A percentile compares a stretch with the other conserved stretches of the same genome.
Evolutionary conservation across 2,888 invertebrate species (phyloP).

Genomic region (Smittia aterrima): DNA sequence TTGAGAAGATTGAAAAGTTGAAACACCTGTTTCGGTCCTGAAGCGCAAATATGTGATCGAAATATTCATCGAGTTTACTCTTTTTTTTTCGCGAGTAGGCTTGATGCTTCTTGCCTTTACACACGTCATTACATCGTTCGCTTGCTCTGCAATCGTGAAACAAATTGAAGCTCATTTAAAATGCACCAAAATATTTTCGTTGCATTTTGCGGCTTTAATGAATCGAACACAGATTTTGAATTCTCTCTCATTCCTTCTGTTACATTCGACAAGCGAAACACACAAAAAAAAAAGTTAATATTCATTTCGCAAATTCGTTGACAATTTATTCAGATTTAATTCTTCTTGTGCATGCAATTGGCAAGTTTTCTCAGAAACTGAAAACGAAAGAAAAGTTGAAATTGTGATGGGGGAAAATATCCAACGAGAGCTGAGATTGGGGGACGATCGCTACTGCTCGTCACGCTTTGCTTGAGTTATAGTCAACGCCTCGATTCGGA

Average conservation of each 20-base stretch:
- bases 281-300: neutral
- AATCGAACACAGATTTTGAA: neutral
- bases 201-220: slow-evolving; percentile 20
- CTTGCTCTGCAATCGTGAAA: slow-evolving; percentile 2
- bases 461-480: too few species aligned
- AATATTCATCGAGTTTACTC: slow-evolving; percentile 7
- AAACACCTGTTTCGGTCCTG: slow-evolving; percentile 1
- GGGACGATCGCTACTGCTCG: neutral
- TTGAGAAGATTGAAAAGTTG: slow-evolving; percentile 6
- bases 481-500: too few species aligned
- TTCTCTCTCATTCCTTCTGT: neutral
- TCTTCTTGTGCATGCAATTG: slow-evolving; percentile 7
- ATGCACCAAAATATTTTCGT: slow-evolving; percentile 1
- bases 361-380: slow-evolving; percentile 1
- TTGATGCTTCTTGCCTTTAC: neutral
- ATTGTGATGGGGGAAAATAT: slow-evolving; percentile 18
- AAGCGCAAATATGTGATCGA: neutral
- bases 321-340: slow-evolving; percentile 28
- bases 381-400: neutral
- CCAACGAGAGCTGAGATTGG: neutral
- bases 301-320: slow-evolving; percentile 19
- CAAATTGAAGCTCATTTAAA: slow-evolving; percentile 19
- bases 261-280: neutral
- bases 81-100: neutral
- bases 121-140: neutral